A percentile compares a stretch with the other conserved stretches of the same genome.
These are phyloP conservation scores for Melinopterus prodromus DNA, from an alignment of 2,888 invertebrate species.

Conservation along the genomic window DNA sequence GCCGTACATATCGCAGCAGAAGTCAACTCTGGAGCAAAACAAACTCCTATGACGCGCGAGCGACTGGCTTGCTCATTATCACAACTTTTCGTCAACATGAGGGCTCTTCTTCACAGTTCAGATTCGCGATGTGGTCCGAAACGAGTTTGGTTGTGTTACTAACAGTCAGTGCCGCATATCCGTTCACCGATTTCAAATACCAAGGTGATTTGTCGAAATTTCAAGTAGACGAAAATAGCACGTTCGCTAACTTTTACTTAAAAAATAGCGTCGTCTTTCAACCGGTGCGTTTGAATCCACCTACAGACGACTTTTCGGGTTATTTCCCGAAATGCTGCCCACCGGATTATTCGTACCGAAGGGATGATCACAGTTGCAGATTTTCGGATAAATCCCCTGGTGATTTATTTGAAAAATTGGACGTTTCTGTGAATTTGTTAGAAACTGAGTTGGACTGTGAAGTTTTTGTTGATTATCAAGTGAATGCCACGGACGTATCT, in stretches of 20 bases:
- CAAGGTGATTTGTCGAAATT: background rate
- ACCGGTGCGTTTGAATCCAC: background rate
- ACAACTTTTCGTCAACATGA: slow-evolving; percentile 4
- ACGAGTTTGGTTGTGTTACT: background rate
- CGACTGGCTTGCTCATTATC: background rate
- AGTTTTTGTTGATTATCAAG: background rate
- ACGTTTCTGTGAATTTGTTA: background rate
- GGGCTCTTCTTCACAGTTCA: background rate
- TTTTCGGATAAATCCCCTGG: background rate
- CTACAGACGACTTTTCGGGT: background rate
- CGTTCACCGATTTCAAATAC: background rate
- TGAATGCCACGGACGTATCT: background rate
- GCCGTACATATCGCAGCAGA: background rate
- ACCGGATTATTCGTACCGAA: background rate
- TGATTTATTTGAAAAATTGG: background rate
- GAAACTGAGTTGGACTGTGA: background rate
- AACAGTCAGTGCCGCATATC: background rate
- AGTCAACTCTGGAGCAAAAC: background rate
- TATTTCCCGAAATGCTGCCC: background rate
- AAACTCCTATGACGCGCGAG: background rate
- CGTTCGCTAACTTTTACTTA: background rate
- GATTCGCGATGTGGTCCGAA: background rate
- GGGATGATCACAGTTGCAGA: background rate
- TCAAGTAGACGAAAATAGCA: background rate
- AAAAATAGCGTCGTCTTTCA: background rate